phyloP scores from a whole-genome alignment of 2,113 vertebrate species.

The Lonchura striata region DNA sequence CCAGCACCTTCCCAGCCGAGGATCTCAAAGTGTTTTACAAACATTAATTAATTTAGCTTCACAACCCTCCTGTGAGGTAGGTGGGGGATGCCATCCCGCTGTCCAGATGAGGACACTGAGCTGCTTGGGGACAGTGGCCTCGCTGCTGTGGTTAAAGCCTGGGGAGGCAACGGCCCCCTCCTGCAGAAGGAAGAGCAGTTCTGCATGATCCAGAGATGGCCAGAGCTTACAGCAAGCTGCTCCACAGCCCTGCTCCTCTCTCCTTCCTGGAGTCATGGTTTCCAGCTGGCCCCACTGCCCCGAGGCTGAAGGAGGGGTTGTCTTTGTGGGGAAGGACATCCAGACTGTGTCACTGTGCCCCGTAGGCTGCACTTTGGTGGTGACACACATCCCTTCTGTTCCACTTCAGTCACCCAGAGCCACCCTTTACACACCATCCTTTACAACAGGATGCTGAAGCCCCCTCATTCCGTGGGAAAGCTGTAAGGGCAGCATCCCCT shows the following conservation, averaged over 20 bases:
- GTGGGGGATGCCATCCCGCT: conserved; percentile 56
- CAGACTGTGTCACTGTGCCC: background rate
- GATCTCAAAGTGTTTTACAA: conserved; percentile 69
- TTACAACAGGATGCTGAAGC: background rate
- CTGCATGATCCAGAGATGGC: conserved; percentile 49
- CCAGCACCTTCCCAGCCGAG: conserved; percentile 66
- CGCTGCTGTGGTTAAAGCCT: conserved; percentile 12
- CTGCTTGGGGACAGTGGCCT: conserved; percentile 21
- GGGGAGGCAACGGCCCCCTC: background rate
- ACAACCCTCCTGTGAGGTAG: conserved; percentile 63
- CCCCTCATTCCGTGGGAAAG: background rate
- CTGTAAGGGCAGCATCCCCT: background rate
- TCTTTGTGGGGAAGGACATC: background rate
- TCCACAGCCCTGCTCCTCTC: conserved; percentile 33
- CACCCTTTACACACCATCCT: background rate
- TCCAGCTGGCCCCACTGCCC: background rate
- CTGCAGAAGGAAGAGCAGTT: conserved; percentile 46
- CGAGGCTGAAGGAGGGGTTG: conserved; percentile 11
- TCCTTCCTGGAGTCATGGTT: conserved; percentile 18
- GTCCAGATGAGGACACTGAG: conserved; percentile 52
- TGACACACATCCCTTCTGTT: background rate
- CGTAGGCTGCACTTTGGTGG: background rate
- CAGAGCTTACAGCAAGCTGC: conserved; percentile 43
- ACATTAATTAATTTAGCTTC: conserved; percentile 70
- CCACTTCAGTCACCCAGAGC: background rate